Evolutionary conservation across 2,888 invertebrate genomes (phyloP).

Genomic region (Harpalus rubripes): DNA sequence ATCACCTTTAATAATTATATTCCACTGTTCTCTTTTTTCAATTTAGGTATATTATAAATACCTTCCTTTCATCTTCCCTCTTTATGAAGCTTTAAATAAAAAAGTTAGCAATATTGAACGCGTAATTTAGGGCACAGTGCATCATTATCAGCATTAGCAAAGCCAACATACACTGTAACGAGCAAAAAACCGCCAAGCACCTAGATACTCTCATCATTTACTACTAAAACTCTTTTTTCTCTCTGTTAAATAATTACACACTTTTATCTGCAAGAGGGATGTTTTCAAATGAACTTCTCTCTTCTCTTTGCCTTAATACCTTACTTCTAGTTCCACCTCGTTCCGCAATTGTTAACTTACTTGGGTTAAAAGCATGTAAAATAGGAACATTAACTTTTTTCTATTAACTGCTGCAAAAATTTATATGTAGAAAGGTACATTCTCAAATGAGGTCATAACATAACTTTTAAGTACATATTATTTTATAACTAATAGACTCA

Average conservation of each 20-base stretch:
- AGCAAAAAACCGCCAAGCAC: background rate
- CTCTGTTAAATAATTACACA: slow-evolving; percentile 3
- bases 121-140: background rate
- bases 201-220: background rate
- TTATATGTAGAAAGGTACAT: too few relatives aligned
- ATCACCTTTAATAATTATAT: background rate
- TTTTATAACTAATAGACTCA: too few relatives aligned
- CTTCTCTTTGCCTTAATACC: background rate
- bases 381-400: background rate
- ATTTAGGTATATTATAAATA: background rate
- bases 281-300: background rate
- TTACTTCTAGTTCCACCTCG: background rate
- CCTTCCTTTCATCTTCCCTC: background rate
- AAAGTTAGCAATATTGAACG: background rate
- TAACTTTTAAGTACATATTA: too few relatives aligned
- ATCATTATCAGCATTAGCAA: background rate
- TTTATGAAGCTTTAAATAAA: background rate
- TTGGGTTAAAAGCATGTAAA: background rate
- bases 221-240: slow-evolving; percentile 3
- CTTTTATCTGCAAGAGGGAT: slow-evolving; percentile 5
- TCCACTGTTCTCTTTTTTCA: background rate
- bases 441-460: too few relatives aligned
- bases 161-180: background rate
- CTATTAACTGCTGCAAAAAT: too few relatives aligned
- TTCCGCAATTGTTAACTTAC: background rate